These are phyloP conservation scores for Nomada fabriciana DNA, from an alignment of 2,888 invertebrate genomes.

Conservation along the genomic window DNA sequence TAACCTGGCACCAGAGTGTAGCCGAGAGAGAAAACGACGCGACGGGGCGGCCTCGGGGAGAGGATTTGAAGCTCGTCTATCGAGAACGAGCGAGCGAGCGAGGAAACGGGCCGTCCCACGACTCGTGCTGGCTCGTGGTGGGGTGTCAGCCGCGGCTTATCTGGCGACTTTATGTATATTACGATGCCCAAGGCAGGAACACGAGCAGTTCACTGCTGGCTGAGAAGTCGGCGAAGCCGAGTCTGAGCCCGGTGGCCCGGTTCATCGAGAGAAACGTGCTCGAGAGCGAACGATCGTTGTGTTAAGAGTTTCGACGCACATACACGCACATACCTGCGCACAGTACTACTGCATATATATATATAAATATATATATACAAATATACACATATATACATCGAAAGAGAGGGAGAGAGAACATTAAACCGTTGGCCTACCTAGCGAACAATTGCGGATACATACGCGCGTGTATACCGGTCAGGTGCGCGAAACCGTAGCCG, in stretches of 20 bases:
- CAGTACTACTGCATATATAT: background rate
- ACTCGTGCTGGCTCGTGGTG: conserved; percentile 72
- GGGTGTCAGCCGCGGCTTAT: conserved; percentile 77
- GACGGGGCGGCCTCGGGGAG: conserved; percentile 5
- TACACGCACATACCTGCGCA: background rate
- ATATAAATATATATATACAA: background rate
- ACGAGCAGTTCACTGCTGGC: conserved; percentile 81
- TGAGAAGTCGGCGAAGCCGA: conserved; percentile 72
- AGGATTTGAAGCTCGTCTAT: conserved; percentile 31
- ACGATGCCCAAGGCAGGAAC: conserved; percentile 78
- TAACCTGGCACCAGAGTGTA: conserved; percentile 3
- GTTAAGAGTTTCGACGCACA: conserved; percentile 27
- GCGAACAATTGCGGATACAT: conserved; percentile 31
- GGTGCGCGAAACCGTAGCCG: conserved; percentile 40
- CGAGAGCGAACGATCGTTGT: conserved; percentile 38
- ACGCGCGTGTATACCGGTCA: conserved; percentile 38
- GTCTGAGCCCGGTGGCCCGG: conserved; percentile 55
- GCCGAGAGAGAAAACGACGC: background rate
- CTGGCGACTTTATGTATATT: conserved; percentile 81
- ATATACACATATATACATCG: background rate
- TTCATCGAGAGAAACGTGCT: conserved; percentile 59
- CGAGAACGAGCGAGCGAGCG: conserved; percentile 38
- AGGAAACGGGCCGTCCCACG: conserved; percentile 62
- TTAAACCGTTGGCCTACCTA: conserved; percentile 10
- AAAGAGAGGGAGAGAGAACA: background rate